phyloP scores from a whole-genome alignment of 2,888 invertebrate species.

The Lasioglossum vierecki region DNA sequence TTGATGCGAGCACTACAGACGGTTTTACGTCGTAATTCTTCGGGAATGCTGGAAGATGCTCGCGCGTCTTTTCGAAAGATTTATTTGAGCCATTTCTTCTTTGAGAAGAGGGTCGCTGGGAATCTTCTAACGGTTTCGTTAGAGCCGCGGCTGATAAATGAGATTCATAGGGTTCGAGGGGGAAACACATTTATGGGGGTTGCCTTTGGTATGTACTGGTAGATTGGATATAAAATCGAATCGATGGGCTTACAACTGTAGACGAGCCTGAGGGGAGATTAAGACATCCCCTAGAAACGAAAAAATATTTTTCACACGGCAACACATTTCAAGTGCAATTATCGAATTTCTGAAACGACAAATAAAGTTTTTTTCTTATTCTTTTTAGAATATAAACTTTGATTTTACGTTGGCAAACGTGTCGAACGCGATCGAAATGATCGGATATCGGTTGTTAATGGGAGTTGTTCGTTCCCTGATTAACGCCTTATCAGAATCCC shows the following conservation, averaged over 20 bases:
- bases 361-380: background rate
- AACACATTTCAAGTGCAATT: background rate
- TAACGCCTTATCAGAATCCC: background rate
- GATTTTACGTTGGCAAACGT: background rate
- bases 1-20: background rate
- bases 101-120: background rate
- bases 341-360: background rate
- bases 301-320: background rate
- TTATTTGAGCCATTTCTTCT: background rate
- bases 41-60: background rate
- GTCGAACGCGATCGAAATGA: background rate
- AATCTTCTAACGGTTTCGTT: conserved; percentile 2
- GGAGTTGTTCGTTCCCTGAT: background rate
- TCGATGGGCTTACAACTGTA: conserved; percentile 1
- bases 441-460: background rate
- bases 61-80: conserved; percentile 8
- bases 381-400: background rate
- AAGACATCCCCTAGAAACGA: background rate
- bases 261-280: background rate
- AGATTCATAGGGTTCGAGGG: conserved; percentile 25
- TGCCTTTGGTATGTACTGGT: background rate
- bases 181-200: conserved; percentile 13
- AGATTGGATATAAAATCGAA: conserved; percentile 2
- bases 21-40: conserved; percentile 1
- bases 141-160: conserved; percentile 4